phyloP scores from a whole-genome alignment of 2,113 vertebrate species.

The Chaenogobius annularis region DNA sequence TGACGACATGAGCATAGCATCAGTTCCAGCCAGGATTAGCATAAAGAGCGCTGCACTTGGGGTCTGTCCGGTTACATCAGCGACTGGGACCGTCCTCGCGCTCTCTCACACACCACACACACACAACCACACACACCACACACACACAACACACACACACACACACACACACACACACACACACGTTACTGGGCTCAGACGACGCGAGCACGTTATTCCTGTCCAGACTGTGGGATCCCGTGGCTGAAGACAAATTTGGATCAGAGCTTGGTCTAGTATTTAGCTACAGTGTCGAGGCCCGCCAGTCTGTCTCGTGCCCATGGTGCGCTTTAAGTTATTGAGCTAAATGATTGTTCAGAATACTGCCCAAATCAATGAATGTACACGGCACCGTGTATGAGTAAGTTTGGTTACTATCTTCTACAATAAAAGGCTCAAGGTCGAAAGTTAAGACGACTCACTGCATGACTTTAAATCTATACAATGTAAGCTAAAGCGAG shows the following conservation, averaged over 20 bases:
- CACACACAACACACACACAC: neutral
- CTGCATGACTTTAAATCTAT: neutral
- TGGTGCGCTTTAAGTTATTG: slow-evolving; percentile 10
- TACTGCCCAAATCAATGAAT: too few species aligned
- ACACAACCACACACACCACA: neutral
- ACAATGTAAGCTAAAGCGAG: neutral
- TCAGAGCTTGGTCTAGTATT: slow-evolving; percentile 58
- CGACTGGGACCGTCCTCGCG: slow-evolving; percentile 6
- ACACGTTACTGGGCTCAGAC: slow-evolving; percentile 14
- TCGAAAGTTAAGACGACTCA: neutral
- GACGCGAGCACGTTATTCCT: slow-evolving; percentile 61
- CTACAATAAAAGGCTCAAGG: neutral
- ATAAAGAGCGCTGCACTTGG: slow-evolving; percentile 40
- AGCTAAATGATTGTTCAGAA: neutral
- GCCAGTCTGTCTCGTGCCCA: slow-evolving; percentile 58
- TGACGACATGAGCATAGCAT: slow-evolving; percentile 36
- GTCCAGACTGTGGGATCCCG: slow-evolving; percentile 63
- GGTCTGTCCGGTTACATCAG: slow-evolving; percentile 14
- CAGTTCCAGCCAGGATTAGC: slow-evolving; percentile 49
- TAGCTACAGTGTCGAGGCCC: slow-evolving; percentile 60
- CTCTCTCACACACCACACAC: neutral
- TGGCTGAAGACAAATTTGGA: slow-evolving; percentile 70
- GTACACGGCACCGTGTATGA: too few species aligned
- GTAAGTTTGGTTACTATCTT: too few species aligned
- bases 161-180: neutral